phyloP scores from a whole-genome alignment of 2,888 invertebrate species.

The Plutella xylostella region DNA sequence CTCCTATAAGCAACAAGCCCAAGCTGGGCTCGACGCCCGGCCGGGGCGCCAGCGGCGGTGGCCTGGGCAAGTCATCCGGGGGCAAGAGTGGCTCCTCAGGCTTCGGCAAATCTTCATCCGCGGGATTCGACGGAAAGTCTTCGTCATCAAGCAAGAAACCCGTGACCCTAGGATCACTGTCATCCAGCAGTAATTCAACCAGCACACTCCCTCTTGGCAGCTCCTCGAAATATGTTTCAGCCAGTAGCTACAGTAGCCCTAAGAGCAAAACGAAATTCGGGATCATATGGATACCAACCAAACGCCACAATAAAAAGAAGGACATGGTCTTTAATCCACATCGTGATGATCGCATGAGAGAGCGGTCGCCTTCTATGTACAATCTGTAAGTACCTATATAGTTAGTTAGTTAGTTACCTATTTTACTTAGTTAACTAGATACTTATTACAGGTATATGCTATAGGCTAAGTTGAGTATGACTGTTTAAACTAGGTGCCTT shows the following conservation, averaged over 20 bases:
- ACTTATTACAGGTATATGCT: too few relatives aligned
- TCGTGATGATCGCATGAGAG: slow-evolving; percentile 31
- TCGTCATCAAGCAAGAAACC: too few relatives aligned
- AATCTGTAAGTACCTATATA: slow-evolving; percentile 37
- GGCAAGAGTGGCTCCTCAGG: background rate
- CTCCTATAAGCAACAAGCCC: slow-evolving; percentile 37
- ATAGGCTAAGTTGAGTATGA: too few relatives aligned
- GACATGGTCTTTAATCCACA: slow-evolving; percentile 40
- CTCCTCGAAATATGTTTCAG: background rate
- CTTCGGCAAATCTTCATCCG: background rate
- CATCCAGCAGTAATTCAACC: too few relatives aligned
- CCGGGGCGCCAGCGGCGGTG: slow-evolving; percentile 29
- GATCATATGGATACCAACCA: slow-evolving; percentile 52
- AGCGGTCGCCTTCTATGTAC: slow-evolving; percentile 51
- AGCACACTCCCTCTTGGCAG: too few relatives aligned
- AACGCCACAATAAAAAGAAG: slow-evolving; percentile 43
- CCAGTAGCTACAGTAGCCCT: slow-evolving; percentile 25
- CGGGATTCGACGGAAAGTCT: too few relatives aligned
- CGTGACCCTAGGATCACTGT: too few relatives aligned
- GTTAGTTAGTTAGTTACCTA: too few relatives aligned
- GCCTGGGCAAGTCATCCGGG: slow-evolving; percentile 4
- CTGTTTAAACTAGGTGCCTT: too few relatives aligned
- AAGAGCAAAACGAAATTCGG: slow-evolving; percentile 42
- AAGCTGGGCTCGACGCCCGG: slow-evolving; percentile 33
- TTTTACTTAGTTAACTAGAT: too few relatives aligned